Percentiles rank a stretch among this genome's conserved stretches.
phyloP scores from a whole-genome alignment of 2,113 vertebrate species.

The Vulpes ferrilata region DNA sequence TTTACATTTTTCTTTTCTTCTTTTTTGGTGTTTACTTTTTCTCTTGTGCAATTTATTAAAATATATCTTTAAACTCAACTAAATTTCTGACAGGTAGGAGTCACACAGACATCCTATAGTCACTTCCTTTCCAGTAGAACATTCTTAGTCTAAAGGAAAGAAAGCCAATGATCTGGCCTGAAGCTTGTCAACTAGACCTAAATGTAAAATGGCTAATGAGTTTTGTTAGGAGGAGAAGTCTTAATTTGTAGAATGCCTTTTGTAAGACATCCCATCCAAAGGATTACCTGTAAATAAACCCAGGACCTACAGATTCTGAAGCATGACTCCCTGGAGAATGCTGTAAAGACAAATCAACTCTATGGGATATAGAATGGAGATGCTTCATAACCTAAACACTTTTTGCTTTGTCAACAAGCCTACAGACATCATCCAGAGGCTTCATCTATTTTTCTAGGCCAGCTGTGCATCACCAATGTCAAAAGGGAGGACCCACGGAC shows the following conservation, averaged over 20 bases:
- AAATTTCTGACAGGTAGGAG: neutral
- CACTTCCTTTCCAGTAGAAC: neutral
- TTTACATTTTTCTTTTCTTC: neutral
- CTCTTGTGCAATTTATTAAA: neutral
- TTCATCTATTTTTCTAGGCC: neutral
- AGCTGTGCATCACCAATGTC: neutral
- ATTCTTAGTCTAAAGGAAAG: neutral
- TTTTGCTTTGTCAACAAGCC: neutral
- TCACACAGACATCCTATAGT: neutral
- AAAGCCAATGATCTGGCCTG: neutral
- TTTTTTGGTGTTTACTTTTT: neutral
- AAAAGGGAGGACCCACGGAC: neutral
- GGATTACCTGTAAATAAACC: neutral
- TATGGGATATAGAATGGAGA: neutral
- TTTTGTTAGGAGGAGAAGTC: neutral
- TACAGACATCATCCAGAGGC: neutral
- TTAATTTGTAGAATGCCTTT: neutral
- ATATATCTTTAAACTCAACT: neutral
- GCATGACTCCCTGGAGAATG: neutral
- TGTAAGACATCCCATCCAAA: neutral
- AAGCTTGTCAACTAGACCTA: neutral
- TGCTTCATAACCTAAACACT: neutral
- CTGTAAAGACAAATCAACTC: neutral
- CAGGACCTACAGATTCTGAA: neutral
- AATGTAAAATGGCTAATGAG: neutral